Evolutionary conservation across 1,140 invertebrate species (phyloP).

Genomic region (Hylaeus volcanicus): DNA sequence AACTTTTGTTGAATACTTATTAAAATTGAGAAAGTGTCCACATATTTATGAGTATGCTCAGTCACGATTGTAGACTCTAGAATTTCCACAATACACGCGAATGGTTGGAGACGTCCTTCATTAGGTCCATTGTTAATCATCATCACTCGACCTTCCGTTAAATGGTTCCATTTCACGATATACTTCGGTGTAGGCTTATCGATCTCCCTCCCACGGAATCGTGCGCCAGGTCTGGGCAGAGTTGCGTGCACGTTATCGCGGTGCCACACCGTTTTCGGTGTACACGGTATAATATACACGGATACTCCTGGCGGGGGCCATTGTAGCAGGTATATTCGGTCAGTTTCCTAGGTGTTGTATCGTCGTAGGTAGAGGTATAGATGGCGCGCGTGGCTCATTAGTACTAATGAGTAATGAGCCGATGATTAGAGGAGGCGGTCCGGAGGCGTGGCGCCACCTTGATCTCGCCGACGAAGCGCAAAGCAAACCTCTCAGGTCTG

Average conservation of each 20-base stretch:
- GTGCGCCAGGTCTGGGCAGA: background rate
- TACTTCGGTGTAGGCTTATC: slow-evolving; percentile 44
- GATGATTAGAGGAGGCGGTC: slow-evolving; percentile 80
- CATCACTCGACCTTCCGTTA: slow-evolving; percentile 47
- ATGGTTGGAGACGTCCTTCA: slow-evolving; percentile 51
- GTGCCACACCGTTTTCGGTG: background rate
- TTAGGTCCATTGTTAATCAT: slow-evolving; percentile 54
- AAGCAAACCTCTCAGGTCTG: slow-evolving; percentile 53
- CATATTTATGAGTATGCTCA: background rate
- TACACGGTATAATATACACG: background rate
- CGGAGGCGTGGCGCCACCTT: slow-evolving; percentile 77
- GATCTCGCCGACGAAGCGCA: slow-evolving; percentile 76
- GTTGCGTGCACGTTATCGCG: slow-evolving; percentile 62
- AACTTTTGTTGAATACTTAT: too few species aligned
- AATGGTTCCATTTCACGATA: slow-evolving; percentile 50
- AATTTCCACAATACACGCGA: slow-evolving; percentile 38
- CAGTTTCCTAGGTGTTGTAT: slow-evolving; percentile 54
- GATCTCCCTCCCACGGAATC: slow-evolving; percentile 27
- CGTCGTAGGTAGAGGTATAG: slow-evolving; percentile 47
- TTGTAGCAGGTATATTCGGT: slow-evolving; percentile 33
- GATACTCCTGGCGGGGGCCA: slow-evolving; percentile 2
- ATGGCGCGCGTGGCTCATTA: slow-evolving; percentile 79
- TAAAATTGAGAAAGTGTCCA: too few species aligned
- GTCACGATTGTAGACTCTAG: background rate
- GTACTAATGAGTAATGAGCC: slow-evolving; percentile 80